Percentiles rank a stretch among this genome's conserved stretches.
Evolutionary conservation across 2,113 vertebrate species (phyloP).

Genomic region (Irena cyanogastra): DNA sequence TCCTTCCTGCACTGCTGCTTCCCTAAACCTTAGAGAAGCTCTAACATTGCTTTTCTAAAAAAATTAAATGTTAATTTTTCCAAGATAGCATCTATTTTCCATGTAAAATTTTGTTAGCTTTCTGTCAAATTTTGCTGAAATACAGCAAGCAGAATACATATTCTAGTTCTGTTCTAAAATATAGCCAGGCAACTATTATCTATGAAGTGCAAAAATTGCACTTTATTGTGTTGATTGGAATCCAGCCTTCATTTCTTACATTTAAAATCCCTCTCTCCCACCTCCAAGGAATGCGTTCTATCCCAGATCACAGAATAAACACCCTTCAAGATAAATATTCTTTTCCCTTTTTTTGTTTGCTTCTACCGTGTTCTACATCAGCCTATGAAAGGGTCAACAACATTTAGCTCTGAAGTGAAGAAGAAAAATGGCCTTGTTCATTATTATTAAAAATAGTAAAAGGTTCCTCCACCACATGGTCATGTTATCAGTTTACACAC

Average conservation of each 20-base stretch:
- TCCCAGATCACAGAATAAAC: background rate
- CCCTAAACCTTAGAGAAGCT: background rate
- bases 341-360: background rate
- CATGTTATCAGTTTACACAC: constrained; percentile 36
- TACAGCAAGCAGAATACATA: background rate
- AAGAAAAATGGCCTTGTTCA: background rate
- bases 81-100: background rate
- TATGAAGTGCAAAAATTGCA: background rate
- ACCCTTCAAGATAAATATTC: background rate
- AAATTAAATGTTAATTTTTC: background rate
- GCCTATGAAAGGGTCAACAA: background rate
- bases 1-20: background rate
- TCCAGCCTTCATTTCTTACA: background rate
- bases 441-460: background rate
- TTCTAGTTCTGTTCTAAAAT: background rate
- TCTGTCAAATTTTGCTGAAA: background rate
- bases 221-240: background rate
- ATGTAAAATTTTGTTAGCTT: background rate
- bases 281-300: background rate
- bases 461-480: background rate
- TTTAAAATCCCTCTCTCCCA: background rate
- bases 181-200: background rate
- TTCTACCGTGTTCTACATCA: background rate
- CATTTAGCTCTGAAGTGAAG: background rate
- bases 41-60: background rate